Conservation (phyloP, 2,113 vertebrate species). For the Edolisoma coerulescens region DNA sequence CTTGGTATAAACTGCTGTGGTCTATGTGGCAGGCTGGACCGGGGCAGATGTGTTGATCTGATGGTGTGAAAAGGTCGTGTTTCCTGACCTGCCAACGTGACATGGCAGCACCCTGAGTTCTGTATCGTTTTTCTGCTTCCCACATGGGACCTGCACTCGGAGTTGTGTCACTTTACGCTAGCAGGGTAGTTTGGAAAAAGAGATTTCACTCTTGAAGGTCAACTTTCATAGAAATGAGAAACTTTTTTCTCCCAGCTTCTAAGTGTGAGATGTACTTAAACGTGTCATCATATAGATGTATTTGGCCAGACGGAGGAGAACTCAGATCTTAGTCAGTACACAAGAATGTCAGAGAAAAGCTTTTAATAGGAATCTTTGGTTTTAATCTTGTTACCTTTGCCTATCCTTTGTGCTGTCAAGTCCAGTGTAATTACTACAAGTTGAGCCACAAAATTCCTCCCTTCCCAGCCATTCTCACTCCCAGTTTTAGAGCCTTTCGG, state of each 20-base stretch:
- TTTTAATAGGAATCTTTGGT: background rate
- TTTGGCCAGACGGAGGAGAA: background rate
- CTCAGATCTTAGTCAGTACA: background rate
- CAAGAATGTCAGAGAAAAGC: background rate
- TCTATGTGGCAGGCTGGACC: background rate
- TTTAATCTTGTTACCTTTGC: background rate
- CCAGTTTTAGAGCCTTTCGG: background rate
- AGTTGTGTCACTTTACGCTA: background rate
- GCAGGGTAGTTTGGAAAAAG: background rate
- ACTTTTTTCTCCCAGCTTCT: background rate
- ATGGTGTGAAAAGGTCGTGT: rapidly evolving
- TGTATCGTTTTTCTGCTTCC: background rate
- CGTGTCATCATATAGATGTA: background rate
- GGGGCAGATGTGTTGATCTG: background rate
- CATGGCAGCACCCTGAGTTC: rapidly evolving
- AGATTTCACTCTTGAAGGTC: background rate
- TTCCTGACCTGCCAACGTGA: background rate
- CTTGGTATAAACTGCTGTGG: background rate
- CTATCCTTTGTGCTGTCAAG: background rate
- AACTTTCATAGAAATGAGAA: background rate
- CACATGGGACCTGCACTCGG: rapidly evolving
- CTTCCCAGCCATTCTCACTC: background rate
- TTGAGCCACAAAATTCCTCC: background rate
- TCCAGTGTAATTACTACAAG: background rate
- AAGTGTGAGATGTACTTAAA: background rate